Base-by-base conservation (phyloP, 2,113 vertebrate species). In the Tychaedon coryphoeus region DNA sequence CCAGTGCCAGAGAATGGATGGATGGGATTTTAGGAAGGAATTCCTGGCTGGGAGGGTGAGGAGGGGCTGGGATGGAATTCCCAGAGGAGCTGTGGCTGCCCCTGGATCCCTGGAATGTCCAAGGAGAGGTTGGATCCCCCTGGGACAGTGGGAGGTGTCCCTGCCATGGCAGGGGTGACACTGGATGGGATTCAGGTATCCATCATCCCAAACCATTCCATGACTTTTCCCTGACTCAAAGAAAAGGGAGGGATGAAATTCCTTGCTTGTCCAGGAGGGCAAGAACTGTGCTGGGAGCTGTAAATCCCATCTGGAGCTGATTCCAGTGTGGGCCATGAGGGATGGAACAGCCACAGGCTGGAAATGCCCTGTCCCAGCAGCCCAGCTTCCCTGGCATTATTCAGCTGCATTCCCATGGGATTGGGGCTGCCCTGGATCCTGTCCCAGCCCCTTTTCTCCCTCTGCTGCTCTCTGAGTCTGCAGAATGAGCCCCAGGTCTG, bases 1-100 rank as follows among this genome's bases (percentile, higher is more conserved):
- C 58, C 14, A 26, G 5, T 43, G 36, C 2, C 2, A 31, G 2
- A 58, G 61, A 5, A 10, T 0, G 2, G 1, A 0, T 25, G 1
- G 34, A 0, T 31, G 43, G 50, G 29, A 56, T 19, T 1, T 4
- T 47, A 69, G 60, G 42, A 7, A 42, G 51, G 29, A 34, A 48
- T 57, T 48, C 6, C 5, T 58, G 4, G 1, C 33, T 64, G 18
- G 0, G 47, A 45, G 26, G 33, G 8, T 43, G 40, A 14, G 40
- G 40, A 40, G 13, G 40, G 43, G 10, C 10, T 20, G 38, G 28
- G 28, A 4, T 40, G 50, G 29, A 56, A 29, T 65, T 64, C 60
- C 70, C 58, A 56, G 81, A 58, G 11, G 0, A 47, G 56, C 54
- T 42, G 66, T 6, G 79, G 54, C 57, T 66, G 42, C 34, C 10